These are phyloP conservation scores for Sebastes aleutianus DNA, from an alignment of 2,797 vertebrate species.

Conservation along the genomic window DNA sequence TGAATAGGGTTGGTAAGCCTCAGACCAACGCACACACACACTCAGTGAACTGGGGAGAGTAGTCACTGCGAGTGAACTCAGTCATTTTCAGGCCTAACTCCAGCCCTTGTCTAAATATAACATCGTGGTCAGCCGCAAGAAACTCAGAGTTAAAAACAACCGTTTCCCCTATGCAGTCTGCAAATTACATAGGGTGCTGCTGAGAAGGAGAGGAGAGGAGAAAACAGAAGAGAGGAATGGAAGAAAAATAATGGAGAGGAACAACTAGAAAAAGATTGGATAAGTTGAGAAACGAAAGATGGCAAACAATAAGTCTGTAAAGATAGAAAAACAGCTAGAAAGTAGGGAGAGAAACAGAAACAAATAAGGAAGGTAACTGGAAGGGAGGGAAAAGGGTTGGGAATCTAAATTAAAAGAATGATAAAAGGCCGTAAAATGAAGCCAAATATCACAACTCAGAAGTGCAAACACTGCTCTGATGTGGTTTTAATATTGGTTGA, in stretches of 20 bases:
- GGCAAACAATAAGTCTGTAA: not conserved
- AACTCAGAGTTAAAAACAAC: slow-evolving; percentile 82
- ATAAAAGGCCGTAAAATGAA: not conserved
- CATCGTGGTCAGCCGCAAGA: slow-evolving; percentile 79
- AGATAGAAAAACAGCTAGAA: not conserved
- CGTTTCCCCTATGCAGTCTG: slow-evolving; percentile 71
- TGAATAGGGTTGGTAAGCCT: slow-evolving; percentile 62
- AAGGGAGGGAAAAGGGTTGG: not conserved
- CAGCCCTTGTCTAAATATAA: slow-evolving; percentile 84
- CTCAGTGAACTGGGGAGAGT: slow-evolving; percentile 26
- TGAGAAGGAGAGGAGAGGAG: slow-evolving; percentile 31
- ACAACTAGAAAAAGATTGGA: slow-evolving; percentile 12
- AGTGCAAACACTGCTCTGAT: slow-evolving; percentile 15
- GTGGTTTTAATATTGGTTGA: slow-evolving; percentile 9
- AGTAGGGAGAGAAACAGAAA: not conserved
- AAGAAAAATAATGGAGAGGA: slow-evolving; percentile 17
- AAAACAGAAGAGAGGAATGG: slow-evolving; percentile 19
- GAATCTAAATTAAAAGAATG: not conserved
- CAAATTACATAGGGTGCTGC: slow-evolving; percentile 76
- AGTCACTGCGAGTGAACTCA: slow-evolving; percentile 74
- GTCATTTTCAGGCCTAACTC: slow-evolving; percentile 80
- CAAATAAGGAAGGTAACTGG: not conserved
- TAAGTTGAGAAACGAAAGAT: not conserved
- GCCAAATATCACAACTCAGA: not conserved
- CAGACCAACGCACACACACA: slow-evolving; percentile 49